Conservation (phyloP, 2,797 vertebrate species). For the Coranthus polyacanthus region DNA sequence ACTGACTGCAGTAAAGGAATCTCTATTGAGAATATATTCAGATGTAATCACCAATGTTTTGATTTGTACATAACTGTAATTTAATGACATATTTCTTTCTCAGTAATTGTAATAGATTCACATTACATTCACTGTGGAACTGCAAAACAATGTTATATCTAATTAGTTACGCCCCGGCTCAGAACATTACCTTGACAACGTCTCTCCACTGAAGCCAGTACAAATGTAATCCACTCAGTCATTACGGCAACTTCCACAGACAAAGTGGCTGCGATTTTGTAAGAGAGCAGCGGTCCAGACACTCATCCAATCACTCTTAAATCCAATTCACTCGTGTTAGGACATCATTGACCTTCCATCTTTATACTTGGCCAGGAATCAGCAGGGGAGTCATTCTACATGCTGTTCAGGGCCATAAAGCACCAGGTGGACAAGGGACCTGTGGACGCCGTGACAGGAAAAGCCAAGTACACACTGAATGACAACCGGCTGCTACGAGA, state of each 20-base stretch:
- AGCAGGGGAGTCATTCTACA: conserved; percentile 95
- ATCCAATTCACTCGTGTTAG: not conserved
- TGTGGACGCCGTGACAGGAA: conserved; percentile 95
- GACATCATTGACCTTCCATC: conserved; percentile 10
- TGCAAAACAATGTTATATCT: no score
- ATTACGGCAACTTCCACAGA: no score
- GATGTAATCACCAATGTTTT: no score
- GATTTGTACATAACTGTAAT: no score
- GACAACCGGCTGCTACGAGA: conserved; percentile 96
- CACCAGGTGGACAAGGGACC: conserved; percentile 98
- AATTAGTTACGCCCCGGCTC: no score
- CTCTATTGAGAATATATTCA: no score
- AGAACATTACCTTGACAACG: not conserved
- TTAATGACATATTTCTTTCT: no score
- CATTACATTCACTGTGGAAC: no score
- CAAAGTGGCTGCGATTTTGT: not conserved
- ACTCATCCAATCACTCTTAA: not conserved
- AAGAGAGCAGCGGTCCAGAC: not conserved
- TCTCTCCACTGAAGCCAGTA: not conserved
- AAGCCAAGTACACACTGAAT: conserved; percentile 97
- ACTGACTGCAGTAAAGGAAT: no score
- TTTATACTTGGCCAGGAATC: conserved; percentile 86
- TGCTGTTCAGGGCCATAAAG: conserved; percentile 97
- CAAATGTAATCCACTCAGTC: not conserved
- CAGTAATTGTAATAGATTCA: no score